Percentiles rank a stretch among this genome's conserved stretches.
These are phyloP conservation scores for Lethenteron camtschaticum DNA, from an alignment of 2,113 vertebrate genomes.

Conservation along the genomic window DNA sequence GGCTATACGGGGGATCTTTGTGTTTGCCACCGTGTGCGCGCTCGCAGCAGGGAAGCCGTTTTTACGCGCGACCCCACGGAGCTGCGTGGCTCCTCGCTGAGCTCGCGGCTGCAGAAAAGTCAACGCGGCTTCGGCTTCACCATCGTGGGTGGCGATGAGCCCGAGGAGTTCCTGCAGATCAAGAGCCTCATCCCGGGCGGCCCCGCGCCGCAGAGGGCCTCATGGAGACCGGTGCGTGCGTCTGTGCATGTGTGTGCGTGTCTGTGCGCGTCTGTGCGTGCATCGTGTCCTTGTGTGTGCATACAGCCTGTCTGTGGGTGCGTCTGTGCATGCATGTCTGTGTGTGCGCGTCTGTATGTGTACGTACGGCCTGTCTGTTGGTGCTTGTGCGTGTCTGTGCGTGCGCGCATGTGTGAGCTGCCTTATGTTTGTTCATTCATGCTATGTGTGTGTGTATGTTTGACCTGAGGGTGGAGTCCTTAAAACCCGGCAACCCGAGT, in stretches of 20 bases:
- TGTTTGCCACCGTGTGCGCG: conserved; percentile 11
- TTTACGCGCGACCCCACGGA: conserved; percentile 96
- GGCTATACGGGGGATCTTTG: no score
- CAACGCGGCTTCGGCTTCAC: conserved; percentile 99
- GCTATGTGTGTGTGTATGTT: no score
- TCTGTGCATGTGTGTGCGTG: not conserved
- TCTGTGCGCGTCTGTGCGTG: conserved; percentile 5
- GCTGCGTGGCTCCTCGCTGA: conserved; percentile 85
- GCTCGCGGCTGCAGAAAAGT: conserved; percentile 83
- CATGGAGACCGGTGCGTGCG: conserved; percentile 72
- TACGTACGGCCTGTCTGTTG: conserved; percentile 11
- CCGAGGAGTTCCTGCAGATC: conserved; percentile 93
- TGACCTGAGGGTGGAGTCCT: no score
- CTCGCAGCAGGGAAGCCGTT: conserved; percentile 53
- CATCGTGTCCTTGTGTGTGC: conserved; percentile 7
- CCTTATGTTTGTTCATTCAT: no score
- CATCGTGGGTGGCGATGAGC: conserved; percentile 91
- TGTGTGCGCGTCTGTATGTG: conserved; percentile 16
- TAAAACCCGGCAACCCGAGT: no score
- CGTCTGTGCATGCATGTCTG: conserved; percentile 15
- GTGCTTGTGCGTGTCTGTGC: conserved; percentile 14
- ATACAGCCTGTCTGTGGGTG: conserved; percentile 14
- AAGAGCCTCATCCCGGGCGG: conserved; percentile 94
- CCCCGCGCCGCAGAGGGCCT: conserved; percentile 75
- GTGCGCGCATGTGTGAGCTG: conserved; percentile 14